phyloP scores from a whole-genome alignment of 2,888 invertebrate genomes.

The Lacanobia oleracea region DNA sequence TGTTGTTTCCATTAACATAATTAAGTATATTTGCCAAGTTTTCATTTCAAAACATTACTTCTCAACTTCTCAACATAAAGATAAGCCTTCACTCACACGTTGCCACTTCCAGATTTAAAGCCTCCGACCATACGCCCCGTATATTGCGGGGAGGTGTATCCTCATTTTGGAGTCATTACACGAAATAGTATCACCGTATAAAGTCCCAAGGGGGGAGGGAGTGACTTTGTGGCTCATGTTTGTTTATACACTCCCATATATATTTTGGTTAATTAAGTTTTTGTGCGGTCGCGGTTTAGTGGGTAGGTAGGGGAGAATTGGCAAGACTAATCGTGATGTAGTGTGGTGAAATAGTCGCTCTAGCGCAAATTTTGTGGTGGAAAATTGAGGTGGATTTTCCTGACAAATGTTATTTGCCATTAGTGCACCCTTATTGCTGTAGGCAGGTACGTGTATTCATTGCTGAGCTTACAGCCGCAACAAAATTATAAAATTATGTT shows the following conservation, averaged over 20 bases:
- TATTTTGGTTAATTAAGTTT: slow-evolving; percentile 90
- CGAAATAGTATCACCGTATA: slow-evolving; percentile 89
- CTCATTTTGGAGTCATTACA: slow-evolving; percentile 91
- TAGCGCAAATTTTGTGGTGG: slow-evolving; percentile 37
- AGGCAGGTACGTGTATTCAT: not conserved
- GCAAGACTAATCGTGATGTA: slow-evolving; percentile 78
- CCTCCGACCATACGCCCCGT: slow-evolving; percentile 71
- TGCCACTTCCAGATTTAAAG: slow-evolving; percentile 68
- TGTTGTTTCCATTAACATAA: not conserved
- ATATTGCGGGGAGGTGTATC: slow-evolving; percentile 85
- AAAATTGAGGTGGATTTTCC: slow-evolving; percentile 36
- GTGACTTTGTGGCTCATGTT: slow-evolving; percentile 84
- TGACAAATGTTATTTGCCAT: slow-evolving; percentile 34
- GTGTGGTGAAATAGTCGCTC: slow-evolving; percentile 59
- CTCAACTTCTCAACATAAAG: slow-evolving; percentile 5
- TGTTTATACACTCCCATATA: slow-evolving; percentile 87
- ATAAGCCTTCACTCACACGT: slow-evolving; percentile 22
- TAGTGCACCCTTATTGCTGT: slow-evolving; percentile 14
- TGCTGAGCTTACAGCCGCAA: not conserved
- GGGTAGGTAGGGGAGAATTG: slow-evolving; percentile 73
- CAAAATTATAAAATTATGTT: no score
- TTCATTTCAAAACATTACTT: not conserved
- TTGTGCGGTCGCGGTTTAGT: slow-evolving; percentile 86
- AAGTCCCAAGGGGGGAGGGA: slow-evolving; percentile 86
- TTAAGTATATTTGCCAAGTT: not conserved